These are phyloP conservation scores for Melanotaenia pygmaea DNA, from an alignment of 2,797 vertebrate genomes.

Conservation along the genomic window DNA sequence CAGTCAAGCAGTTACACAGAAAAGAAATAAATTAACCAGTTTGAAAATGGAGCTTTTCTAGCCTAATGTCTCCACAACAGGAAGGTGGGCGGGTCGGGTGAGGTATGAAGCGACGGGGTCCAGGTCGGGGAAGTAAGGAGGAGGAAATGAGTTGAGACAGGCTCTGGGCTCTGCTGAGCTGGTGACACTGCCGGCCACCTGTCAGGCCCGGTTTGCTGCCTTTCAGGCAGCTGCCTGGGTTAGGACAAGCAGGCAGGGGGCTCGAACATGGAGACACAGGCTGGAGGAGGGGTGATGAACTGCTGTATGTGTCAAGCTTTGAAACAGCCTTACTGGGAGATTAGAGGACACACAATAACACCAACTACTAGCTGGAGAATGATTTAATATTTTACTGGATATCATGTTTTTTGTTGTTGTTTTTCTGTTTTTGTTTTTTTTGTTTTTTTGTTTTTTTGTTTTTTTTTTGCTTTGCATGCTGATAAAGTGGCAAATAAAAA, in stretches of 20 bases:
- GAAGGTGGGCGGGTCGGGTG: conserved; percentile 32
- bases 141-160: conserved; percentile 79
- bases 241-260: conserved; percentile 42
- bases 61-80: conserved; percentile 39
- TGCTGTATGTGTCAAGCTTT: conserved; percentile 41
- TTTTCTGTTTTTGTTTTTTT: no score
- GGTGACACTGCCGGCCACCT: conserved; percentile 74
- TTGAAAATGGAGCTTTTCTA: conserved; percentile 24
- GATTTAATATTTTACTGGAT: neutral
- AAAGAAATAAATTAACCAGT: neutral
- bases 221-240: conserved; percentile 64
- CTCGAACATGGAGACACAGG: conserved; percentile 31
- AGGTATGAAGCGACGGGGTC: conserved; percentile 45
- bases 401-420: neutral
- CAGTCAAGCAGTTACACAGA: conserved; percentile 5
- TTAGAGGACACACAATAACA: conserved; percentile 3
- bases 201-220: conserved; percentile 73
- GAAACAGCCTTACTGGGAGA: conserved; percentile 14
- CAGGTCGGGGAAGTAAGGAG: conserved; percentile 60
- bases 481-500: neutral
- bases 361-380: neutral
- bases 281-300: conserved; percentile 21
- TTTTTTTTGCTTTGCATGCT: neutral
- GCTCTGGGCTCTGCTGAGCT: conserved; percentile 70
- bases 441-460: neutral